These are phyloP conservation scores for Amiota minor DNA, from an alignment of 2,888 invertebrate species.

Conservation along the genomic window DNA sequence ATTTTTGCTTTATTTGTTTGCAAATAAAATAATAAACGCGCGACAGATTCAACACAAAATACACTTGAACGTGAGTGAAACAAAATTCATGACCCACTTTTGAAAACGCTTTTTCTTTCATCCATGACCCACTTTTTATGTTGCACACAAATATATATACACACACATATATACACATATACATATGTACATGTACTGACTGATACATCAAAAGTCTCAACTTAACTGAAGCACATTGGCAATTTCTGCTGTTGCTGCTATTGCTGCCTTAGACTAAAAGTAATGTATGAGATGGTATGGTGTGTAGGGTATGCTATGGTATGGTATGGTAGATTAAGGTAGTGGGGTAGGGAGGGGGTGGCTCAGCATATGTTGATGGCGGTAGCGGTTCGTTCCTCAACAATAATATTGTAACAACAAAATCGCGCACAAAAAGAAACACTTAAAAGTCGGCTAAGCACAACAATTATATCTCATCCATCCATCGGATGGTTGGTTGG, in stretches of 20 bases:
- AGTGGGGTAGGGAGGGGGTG: not conserved
- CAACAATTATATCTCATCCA: too few species aligned
- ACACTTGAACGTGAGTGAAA: slow-evolving; percentile 72
- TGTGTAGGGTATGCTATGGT: too few species aligned
- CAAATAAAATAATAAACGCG: slow-evolving; percentile 39
- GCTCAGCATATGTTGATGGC: too few species aligned
- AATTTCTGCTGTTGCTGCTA: too few species aligned
- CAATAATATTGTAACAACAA: too few species aligned
- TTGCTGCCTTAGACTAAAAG: too few species aligned
- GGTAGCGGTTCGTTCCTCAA: too few species aligned
- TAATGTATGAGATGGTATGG: too few species aligned
- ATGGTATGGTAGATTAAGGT: not conserved
- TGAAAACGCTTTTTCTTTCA: slow-evolving; percentile 71
- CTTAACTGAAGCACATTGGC: not conserved
- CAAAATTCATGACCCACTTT: slow-evolving; percentile 73
- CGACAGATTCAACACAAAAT: slow-evolving; percentile 61
- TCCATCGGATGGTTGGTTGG: not conserved
- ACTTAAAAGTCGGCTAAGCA: not conserved
- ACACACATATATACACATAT: not conserved
- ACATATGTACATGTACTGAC: not conserved
- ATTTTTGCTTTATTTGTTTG: slow-evolving; percentile 45
- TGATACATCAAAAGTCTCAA: not conserved
- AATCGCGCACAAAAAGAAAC: too few species aligned
- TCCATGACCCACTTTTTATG: slow-evolving; percentile 70
- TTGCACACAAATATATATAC: slow-evolving; percentile 32